Percentiles rank a stretch among this genome's conserved stretches.
phyloP scores from a whole-genome alignment of 2,888 invertebrate species.

The Diarsia mendica region DNA sequence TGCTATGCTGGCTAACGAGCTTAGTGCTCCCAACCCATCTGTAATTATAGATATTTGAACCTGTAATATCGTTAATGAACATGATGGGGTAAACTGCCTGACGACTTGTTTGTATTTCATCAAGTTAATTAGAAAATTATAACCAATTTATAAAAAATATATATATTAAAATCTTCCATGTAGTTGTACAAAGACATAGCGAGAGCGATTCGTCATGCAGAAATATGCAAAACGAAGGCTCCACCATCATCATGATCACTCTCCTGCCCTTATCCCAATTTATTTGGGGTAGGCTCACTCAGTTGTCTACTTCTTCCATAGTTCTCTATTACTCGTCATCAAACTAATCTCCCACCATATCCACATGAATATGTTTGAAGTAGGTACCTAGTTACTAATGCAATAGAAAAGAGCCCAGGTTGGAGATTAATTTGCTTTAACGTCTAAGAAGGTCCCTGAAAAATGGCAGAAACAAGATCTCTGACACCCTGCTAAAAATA shows the following conservation, averaged over 20 bases:
- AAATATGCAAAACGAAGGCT: neutral
- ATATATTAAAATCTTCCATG: neutral
- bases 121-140: neutral
- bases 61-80: constrained; percentile 42
- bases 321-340: no score
- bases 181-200: neutral
- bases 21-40: constrained; percentile 62
- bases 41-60: constrained; percentile 55
- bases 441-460: neutral
- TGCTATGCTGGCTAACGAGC: constrained; percentile 70
- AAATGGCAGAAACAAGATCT: neutral
- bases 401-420: neutral
- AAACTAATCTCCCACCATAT: neutral
- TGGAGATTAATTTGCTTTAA: neutral
- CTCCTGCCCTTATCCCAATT: no score
- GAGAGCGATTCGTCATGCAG: neutral
- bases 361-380: no score
- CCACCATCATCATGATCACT: neutral
- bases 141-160: neutral
- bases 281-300: no score
- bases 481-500: neutral
- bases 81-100: constrained; percentile 22
- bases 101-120: constrained; percentile 20
- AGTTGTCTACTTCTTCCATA: no score
- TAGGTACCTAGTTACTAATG: neutral